These are phyloP conservation scores for Hypercompe scribonia DNA, from an alignment of 2,888 invertebrate genomes.

Conservation along the genomic window DNA sequence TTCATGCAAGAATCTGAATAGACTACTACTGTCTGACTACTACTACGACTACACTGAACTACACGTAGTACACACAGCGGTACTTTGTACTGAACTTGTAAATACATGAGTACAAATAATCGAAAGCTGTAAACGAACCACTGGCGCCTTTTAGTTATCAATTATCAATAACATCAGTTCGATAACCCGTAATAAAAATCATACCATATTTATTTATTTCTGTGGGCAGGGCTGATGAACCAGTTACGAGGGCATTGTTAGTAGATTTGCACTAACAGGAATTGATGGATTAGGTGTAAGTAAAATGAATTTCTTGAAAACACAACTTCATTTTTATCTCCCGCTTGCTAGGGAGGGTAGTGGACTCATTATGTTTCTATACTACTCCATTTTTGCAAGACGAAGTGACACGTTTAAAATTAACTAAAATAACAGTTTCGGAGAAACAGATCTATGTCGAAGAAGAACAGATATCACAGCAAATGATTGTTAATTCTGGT, in stretches of 20 bases:
- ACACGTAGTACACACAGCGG: neutral
- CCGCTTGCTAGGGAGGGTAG: too few relatives aligned
- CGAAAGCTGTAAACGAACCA: slow-evolving; percentile 15
- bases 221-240: slow-evolving; percentile 35
- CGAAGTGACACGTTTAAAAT: neutral
- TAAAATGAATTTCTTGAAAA: neutral
- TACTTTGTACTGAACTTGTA: slow-evolving; percentile 9
- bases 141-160: slow-evolving; percentile 16
- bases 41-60: too few relatives aligned
- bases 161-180: slow-evolving; percentile 44
- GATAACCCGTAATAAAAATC: slow-evolving; percentile 40
- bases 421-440: neutral
- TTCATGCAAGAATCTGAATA: neutral
- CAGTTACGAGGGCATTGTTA: neutral
- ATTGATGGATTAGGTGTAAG: neutral
- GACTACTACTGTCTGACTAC: too few relatives aligned
- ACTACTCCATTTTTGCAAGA: neutral
- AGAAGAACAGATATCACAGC: too few relatives aligned
- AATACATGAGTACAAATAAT: slow-evolving; percentile 11
- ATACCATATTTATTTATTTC: slow-evolving; percentile 29
- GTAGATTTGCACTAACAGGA: neutral
- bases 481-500: too few relatives aligned
- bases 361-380: too few relatives aligned
- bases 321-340: too few relatives aligned
- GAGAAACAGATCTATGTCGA: neutral